Conservation (phyloP, 2,888 invertebrate species). For the Biston stratarius region DNA sequence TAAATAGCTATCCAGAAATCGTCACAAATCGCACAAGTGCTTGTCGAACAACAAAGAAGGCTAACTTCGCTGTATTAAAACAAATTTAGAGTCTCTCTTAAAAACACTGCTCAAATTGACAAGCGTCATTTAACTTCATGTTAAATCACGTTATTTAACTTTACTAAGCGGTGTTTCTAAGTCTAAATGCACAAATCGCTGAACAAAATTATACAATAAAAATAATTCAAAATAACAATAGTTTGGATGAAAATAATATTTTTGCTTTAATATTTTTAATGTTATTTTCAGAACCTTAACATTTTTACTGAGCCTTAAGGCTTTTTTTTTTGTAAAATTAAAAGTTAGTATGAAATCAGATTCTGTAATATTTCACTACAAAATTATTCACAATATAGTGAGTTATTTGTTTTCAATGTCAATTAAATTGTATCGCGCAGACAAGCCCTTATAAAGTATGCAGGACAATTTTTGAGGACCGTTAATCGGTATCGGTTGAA, state of each 20-base stretch:
- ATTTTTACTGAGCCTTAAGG: no score
- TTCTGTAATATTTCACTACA: not conserved
- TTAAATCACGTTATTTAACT: no score
- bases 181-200: no score
- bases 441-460: constrained; percentile 10
- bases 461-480: not conserved
- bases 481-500: constrained; percentile 10
- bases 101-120: no score
- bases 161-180: no score
- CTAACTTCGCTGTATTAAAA: not conserved
- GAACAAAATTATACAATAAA: no score
- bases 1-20: constrained; percentile 11
- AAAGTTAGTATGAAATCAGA: not conserved
- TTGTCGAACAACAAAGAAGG: not conserved
- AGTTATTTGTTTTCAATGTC: constrained; percentile 1
- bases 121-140: not conserved
- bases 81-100: not conserved
- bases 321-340: no score
- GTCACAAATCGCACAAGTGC: not conserved
- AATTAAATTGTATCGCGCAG: constrained; percentile 2
- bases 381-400: not conserved
- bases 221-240: no score
- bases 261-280: no score
- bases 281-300: no score
- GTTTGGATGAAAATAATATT: no score